Conservation (phyloP, 2,797 vertebrate species). For the Chelon auratus region DNA sequence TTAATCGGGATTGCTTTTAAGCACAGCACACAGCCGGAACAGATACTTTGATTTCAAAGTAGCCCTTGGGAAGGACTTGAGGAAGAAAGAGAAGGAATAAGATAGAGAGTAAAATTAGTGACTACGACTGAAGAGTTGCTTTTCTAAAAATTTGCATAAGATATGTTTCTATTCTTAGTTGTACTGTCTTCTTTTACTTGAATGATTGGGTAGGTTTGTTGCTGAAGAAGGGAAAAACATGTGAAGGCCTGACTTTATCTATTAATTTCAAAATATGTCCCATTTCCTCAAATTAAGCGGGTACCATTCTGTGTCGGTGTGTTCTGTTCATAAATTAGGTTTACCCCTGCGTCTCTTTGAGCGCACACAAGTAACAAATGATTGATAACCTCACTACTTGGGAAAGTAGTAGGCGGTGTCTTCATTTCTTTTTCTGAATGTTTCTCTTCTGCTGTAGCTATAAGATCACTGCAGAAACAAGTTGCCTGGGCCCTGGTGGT, state of each 20-base stretch:
- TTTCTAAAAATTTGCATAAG: slow-evolving; percentile 66
- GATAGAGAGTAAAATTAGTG: slow-evolving; percentile 75
- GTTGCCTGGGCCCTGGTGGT: slow-evolving; percentile 52
- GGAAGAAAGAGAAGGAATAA: slow-evolving; percentile 75
- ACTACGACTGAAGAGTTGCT: slow-evolving; percentile 65
- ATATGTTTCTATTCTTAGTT: slow-evolving; percentile 76
- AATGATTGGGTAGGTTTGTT: slow-evolving; percentile 59
- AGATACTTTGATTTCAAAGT: slow-evolving; percentile 84
- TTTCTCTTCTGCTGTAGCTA: slow-evolving; percentile 56
- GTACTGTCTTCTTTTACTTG: slow-evolving; percentile 47
- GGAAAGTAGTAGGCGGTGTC: slow-evolving; percentile 67
- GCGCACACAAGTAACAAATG: slow-evolving; percentile 65
- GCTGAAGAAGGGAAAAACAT: slow-evolving; percentile 45
- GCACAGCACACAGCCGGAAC: slow-evolving; percentile 76
- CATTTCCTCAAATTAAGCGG: slow-evolving; percentile 76
- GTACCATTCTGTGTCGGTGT: slow-evolving; percentile 61
- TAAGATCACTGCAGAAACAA: slow-evolving; percentile 42
- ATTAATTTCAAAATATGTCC: slow-evolving; percentile 52
- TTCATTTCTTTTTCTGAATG: slow-evolving; percentile 46
- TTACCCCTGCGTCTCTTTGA: slow-evolving; percentile 73
- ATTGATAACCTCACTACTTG: slow-evolving; percentile 75
- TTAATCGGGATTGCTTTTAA: slow-evolving; percentile 86
- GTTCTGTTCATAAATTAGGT: slow-evolving; percentile 78
- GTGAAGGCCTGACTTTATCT: slow-evolving; percentile 40
- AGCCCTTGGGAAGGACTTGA: slow-evolving; percentile 80